Evolutionary conservation across 2,113 vertebrate genomes (phyloP).

Genomic region (Rhinoderma darwinii): DNA sequence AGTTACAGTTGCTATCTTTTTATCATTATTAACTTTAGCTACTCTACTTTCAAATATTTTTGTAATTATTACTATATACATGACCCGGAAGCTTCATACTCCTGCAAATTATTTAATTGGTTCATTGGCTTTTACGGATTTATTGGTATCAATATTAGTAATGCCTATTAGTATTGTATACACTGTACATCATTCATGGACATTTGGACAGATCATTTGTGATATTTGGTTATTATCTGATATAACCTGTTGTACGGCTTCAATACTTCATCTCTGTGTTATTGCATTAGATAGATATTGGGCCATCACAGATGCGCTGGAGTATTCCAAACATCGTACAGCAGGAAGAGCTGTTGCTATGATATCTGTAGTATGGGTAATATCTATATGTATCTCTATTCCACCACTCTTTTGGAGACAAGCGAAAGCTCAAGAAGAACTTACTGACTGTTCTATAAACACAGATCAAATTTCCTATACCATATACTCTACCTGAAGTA

Average conservation of each 20-base stretch:
- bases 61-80: slow-evolving; percentile 89
- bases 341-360: slow-evolving; percentile 82
- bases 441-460: slow-evolving; percentile 85
- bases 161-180: slow-evolving; percentile 96
- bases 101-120: slow-evolving; percentile 97
- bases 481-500: slow-evolving; percentile 93
- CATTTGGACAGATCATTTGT: slow-evolving; percentile 90
- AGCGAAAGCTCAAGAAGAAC: slow-evolving; percentile 86
- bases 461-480: slow-evolving; percentile 96
- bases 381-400: slow-evolving; percentile 93
- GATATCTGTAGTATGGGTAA: slow-evolving; percentile 89
- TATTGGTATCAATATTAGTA: slow-evolving; percentile 91
- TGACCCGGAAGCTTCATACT: slow-evolving; percentile 93
- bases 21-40: slow-evolving; percentile 86
- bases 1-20: slow-evolving; percentile 80
- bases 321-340: slow-evolving; percentile 89
- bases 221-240: slow-evolving; percentile 97
- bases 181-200: slow-evolving; percentile 90
- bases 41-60: slow-evolving; percentile 89
- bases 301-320: slow-evolving; percentile 93
- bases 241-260: slow-evolving; percentile 96
- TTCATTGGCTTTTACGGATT: slow-evolving; percentile 90
- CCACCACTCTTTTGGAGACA: slow-evolving; percentile 97
- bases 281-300: slow-evolving; percentile 97
- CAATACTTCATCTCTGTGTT: slow-evolving; percentile 94